A percentile compares a stretch with the other conserved stretches of the same genome.
These are phyloP conservation scores for Noctua comes DNA, from an alignment of 2,888 invertebrate species.

Conservation along the genomic window DNA sequence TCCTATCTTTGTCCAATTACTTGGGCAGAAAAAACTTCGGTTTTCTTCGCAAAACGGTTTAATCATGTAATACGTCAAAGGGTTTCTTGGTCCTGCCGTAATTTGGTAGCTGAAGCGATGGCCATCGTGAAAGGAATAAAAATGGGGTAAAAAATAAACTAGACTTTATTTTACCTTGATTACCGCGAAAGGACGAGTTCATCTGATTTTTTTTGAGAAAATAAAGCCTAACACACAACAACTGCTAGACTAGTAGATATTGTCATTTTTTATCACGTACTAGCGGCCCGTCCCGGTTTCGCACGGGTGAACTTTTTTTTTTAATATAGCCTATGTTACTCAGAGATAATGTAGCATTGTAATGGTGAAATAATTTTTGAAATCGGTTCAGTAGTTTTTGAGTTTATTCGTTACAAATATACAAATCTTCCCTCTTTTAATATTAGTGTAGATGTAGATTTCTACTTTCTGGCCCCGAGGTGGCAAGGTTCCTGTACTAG, in stretches of 20 bases:
- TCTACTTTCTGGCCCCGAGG: too few species aligned
- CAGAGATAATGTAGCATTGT: too few species aligned
- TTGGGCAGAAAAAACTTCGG: conserved; percentile 63
- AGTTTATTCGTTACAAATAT: too few species aligned
- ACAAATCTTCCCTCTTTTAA: too few species aligned
- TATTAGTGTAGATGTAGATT: too few species aligned
- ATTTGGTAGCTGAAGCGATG: conserved; percentile 54
- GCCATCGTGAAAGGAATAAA: conserved; percentile 23
- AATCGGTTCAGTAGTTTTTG: too few species aligned
- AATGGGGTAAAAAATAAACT: conserved; percentile 3
- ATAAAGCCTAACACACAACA: too few species aligned
- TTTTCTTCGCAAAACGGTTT: conserved; percentile 68
- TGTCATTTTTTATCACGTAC: background rate
- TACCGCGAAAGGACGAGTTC: background rate
- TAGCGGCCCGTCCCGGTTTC: too few species aligned
- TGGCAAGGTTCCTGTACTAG: too few species aligned
- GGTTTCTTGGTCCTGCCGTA: conserved; percentile 56
- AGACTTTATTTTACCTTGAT: conserved; percentile 11
- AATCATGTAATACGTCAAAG: conserved; percentile 74
- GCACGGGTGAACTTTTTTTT: too few species aligned
- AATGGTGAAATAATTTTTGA: too few species aligned
- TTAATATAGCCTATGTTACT: too few species aligned
- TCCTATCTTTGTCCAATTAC: conserved; percentile 69
- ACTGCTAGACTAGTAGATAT: background rate
- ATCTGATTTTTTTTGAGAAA: background rate